Evolutionary conservation across 1,140 invertebrate genomes (phyloP).

Genomic region (Drosophila pallidifrons): DNA sequence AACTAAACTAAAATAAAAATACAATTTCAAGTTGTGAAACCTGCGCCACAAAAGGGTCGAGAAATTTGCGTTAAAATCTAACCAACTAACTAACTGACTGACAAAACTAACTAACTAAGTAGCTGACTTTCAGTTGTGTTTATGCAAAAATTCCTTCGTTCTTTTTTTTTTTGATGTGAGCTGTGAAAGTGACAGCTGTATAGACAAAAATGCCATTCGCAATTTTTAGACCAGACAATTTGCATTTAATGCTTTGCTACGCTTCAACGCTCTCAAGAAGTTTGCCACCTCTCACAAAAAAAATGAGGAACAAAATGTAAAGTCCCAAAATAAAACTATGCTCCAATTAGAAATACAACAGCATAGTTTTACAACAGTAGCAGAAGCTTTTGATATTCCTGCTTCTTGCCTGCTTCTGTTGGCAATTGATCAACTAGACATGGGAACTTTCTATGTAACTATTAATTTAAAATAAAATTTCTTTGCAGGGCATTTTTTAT

Average conservation of each 20-base stretch:
- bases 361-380: no score
- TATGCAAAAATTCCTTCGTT: constrained; percentile 48
- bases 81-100: constrained; percentile 31
- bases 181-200: constrained; percentile 64
- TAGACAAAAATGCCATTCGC: constrained; percentile 55
- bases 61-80: constrained; percentile 24
- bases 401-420: no score
- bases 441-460: no score
- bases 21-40: not conserved
- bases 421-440: no score
- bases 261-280: no score
- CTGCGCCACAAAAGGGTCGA: constrained; percentile 13
- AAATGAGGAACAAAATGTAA: no score
- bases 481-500: no score
- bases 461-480: no score
- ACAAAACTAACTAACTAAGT: constrained; percentile 37
- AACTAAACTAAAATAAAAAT: constrained; percentile 22
- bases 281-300: no score
- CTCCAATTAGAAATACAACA: no score
- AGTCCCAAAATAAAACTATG: no score
- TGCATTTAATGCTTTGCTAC: not conserved
- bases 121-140: constrained; percentile 56
- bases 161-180: not conserved
- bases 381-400: no score
- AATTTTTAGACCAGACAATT: not conserved